phyloP scores from a whole-genome alignment of 2,888 invertebrate genomes.

The Cantharis flavilabris region DNA sequence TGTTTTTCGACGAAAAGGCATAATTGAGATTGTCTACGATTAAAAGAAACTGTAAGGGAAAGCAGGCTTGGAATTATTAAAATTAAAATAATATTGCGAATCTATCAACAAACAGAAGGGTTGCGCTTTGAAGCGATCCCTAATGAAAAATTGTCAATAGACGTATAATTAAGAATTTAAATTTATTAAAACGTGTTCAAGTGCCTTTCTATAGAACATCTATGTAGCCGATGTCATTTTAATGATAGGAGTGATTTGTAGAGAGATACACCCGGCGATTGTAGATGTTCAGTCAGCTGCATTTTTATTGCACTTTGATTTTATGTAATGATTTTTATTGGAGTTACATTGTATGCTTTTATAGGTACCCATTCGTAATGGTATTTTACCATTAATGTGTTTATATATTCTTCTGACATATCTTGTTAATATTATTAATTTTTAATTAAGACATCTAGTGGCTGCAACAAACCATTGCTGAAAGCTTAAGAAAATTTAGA shows the following conservation, averaged over 20 bases:
- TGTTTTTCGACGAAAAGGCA: too few species aligned
- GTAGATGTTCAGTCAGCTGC: background rate
- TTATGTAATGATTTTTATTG: background rate
- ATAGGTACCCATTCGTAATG: background rate
- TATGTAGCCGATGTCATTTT: background rate
- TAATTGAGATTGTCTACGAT: too few species aligned
- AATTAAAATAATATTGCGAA: too few species aligned
- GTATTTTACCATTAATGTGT: background rate
- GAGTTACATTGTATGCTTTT: background rate
- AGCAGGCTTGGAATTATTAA: too few species aligned
- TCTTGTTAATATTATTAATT: too few species aligned
- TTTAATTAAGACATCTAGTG: too few species aligned
- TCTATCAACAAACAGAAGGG: background rate
- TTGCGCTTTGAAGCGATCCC: background rate
- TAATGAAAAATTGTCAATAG: background rate
- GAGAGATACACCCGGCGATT: background rate
- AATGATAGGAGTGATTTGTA: background rate
- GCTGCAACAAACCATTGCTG: too few species aligned
- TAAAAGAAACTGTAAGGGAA: too few species aligned
- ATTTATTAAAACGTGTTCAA: background rate
- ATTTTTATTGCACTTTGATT: background rate
- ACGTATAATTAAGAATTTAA: background rate
- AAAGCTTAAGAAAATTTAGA: too few species aligned
- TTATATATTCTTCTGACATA: too few species aligned
- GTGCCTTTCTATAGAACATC: background rate